These are phyloP conservation scores for Lamprologus tigripictilis DNA, from an alignment of 2,113 vertebrate species.

Conservation along the genomic window DNA sequence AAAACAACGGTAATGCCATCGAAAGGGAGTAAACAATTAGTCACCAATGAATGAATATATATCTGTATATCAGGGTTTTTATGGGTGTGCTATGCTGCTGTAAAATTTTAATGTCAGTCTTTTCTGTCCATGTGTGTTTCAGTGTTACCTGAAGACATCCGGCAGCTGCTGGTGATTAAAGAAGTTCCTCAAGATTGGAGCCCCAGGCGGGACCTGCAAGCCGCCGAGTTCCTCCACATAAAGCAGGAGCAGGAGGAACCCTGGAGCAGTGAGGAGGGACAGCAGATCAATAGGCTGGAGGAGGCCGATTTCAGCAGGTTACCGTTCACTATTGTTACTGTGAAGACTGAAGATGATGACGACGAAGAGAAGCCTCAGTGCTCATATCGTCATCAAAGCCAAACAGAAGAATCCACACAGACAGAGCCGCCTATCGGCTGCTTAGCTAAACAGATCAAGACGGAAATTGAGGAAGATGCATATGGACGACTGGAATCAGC, in stretches of 20 bases:
- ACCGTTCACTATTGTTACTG: not conserved
- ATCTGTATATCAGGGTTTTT: not conserved
- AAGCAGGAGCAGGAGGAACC: not conserved
- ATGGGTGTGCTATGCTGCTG: not conserved
- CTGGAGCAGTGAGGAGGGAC: not conserved
- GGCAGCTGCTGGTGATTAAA: not conserved
- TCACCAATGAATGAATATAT: not conserved
- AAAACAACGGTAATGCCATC: fast-evolving
- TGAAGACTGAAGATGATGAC: not conserved
- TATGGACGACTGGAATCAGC: not conserved
- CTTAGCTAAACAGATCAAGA: not conserved
- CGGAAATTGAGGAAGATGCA: not conserved
- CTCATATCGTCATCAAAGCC: not conserved
- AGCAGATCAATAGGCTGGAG: not conserved
- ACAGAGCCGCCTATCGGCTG: not conserved
- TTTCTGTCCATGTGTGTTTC: not conserved
- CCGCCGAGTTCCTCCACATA: not conserved
- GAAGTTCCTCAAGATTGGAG: not conserved
- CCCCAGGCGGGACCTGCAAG: not conserved
- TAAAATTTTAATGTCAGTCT: not conserved
- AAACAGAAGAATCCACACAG: not conserved
- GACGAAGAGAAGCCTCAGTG: not conserved
- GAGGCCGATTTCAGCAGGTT: not conserved
- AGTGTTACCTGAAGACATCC: not conserved
- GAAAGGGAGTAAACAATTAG: not conserved